Base-by-base conservation (phyloP, 2,113 vertebrate species). In the Cynopterus brachyotis region DNA sequence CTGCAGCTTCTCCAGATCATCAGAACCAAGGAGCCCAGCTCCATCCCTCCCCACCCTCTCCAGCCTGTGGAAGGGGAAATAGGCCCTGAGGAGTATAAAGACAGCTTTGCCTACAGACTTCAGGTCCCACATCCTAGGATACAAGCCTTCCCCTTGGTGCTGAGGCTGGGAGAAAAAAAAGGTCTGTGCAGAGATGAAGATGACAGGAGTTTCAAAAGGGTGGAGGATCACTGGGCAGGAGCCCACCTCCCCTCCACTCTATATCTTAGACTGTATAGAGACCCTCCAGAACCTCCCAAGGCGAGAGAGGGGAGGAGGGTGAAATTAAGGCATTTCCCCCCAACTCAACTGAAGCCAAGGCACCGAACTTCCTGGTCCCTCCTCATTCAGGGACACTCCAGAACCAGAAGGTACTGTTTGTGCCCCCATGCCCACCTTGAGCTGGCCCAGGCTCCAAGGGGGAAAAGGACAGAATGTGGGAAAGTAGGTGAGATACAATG, bases 281-380 rank as follows among this genome's bases (percentile, higher is more conserved):
- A 70, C 87, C 67, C 91, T 82, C 30, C 0, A 5, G 66, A 40
- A 24, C 78, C 64, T 78, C 88, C 50, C 37, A 60, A 72, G 40
- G 87, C 76, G n/a, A 12, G 80, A 86, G 70, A 83, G 70, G 59
- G 72, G 26, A 82, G 17, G 72, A 94, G 50, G 76, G 79, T 69
- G 67, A 90, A 92, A 82, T 96, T 96, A 97, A 97, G 96, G 96
- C 95, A 69, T 95, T 93, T 57, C 87, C 92, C 92, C 59, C 47
- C 40, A 95, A 76, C 75, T 76, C 83, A 47, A 79, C 81, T n/a
- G 22, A 92, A 91, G 84, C 93, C 97, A 93, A 86, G 96, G 96
- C 85, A 96, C 95, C 69, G 10, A 88, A 79, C 88, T 84, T 45
- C 55, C 47, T 79, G 60, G 37, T 67, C 69, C 78, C 66, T 76